Evolutionary conservation across 1,140 invertebrate genomes (phyloP), one percentile per base, ranked within the genome.

Genomic region (Reticulitermes speratus): DNA sequence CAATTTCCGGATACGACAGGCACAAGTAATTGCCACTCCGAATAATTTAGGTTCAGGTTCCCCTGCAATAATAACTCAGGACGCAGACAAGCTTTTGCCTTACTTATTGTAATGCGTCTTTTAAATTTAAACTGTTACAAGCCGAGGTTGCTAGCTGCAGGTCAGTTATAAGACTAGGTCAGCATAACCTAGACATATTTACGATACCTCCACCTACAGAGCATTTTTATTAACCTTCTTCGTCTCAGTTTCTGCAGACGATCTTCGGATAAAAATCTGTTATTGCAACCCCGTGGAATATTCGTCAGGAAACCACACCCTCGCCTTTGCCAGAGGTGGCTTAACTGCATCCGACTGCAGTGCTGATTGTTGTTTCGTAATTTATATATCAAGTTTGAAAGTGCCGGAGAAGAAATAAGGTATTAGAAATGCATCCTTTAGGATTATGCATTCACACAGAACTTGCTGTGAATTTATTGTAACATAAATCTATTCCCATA

Each of bases 161-260:
- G 65, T 75, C 65, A 75, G 25, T 75, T 30, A 75, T 25, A 25
- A 25, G 25, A 75, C 25, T 75, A 75, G 65, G 65, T 75, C 65
- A 75, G 65, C 65, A 12, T 75, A n/a, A n/a, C n/a, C 65, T 75
- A 75, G 65, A 75, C 65, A 30, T 75, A 75, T 75, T 75, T 75
- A 75, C 65, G 65, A 75, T 1, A 8, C 65, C 14, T 75, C 65
- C 65, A 30, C 65, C 65, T 25, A 75, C n/a, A 23, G 1, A 75
- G 65, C n/a, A 38, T 38, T 75, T 75, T 75, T 25, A 30, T 75
- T 75, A 25, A 75, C n/a, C 9, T 75, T 75, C n/a, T 75, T 5
- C 25, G 14, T 75, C n/a, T 75, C 65, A n/a, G 65, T 6, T 65
- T 75, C 65, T 75, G 25, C 9, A 25, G 65, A 30, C 8, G 65